phyloP scores from a whole-genome alignment of 2,797 vertebrate genomes.

The Manis javanica region DNA sequence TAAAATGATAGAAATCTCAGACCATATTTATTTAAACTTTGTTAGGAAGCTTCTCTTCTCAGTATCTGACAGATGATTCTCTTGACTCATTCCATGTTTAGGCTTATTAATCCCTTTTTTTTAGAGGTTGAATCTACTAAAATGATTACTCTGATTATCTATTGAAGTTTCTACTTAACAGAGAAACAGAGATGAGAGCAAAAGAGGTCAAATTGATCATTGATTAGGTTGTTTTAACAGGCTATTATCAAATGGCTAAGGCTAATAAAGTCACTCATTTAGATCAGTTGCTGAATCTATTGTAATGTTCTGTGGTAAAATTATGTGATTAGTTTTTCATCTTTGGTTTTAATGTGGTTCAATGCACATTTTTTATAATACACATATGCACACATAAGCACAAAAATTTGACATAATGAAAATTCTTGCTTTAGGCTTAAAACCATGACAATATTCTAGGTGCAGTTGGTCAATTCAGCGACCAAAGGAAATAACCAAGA shows the following conservation, averaged over 20 bases:
- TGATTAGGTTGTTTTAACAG: conserved; percentile 59
- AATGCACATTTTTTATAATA: background rate
- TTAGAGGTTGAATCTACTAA: conserved; percentile 36
- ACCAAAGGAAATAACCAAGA: background rate
- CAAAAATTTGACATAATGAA: background rate
- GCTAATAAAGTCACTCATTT: conserved; percentile 57
- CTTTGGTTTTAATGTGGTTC: conserved; percentile 54
- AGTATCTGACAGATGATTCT: background rate
- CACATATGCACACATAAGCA: background rate
- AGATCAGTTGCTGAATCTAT: conserved; percentile 51
- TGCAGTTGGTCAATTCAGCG: background rate
- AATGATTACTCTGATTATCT: conserved; percentile 40
- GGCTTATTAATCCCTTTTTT: conserved; percentile 39
- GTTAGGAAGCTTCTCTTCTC: background rate
- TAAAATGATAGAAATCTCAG: background rate
- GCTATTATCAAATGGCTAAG: conserved; percentile 53
- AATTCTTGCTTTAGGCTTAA: conserved; percentile 43
- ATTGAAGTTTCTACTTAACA: conserved; percentile 50
- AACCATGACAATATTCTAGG: background rate
- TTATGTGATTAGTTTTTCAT: conserved; percentile 57
- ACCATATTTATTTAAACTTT: background rate
- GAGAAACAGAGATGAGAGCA: background rate
- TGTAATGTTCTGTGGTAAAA: conserved; percentile 50
- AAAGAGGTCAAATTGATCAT: conserved; percentile 62
- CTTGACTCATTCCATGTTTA: background rate